Conservation (phyloP, 1,140 invertebrate species). For the Orius insidiosus region DNA sequence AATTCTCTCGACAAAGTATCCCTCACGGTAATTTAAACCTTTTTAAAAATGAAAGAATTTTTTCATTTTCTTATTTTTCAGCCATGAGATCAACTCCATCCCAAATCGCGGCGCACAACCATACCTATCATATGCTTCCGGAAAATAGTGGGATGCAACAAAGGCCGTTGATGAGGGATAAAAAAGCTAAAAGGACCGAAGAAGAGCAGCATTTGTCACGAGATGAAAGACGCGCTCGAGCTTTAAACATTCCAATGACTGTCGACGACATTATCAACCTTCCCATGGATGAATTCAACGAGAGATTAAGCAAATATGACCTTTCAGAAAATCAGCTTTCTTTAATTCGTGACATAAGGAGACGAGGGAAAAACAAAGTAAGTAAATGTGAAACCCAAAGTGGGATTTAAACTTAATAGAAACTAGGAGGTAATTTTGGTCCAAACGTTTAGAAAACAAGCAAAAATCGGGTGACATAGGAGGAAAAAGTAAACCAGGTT, state of each 20-base stretch:
- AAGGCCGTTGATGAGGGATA: constrained; percentile 48
- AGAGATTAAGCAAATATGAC: constrained; percentile 85
- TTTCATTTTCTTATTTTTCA: constrained; percentile 2
- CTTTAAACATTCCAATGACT: constrained; percentile 64
- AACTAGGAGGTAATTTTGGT: too few relatives aligned
- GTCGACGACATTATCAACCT: constrained; percentile 87
- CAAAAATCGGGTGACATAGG: too few relatives aligned
- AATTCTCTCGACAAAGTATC: constrained; percentile 34
- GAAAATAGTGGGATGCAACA: constrained; percentile 51
- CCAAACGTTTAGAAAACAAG: too few relatives aligned
- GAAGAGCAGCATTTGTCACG: constrained; percentile 53
- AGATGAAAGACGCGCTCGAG: constrained; percentile 67
- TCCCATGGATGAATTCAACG: constrained; percentile 96
- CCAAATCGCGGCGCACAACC: constrained; percentile 58
- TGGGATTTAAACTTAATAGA: too few relatives aligned
- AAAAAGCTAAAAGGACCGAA: constrained; percentile 37
- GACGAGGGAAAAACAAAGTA: constrained; percentile 83
- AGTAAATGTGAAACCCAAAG: too few relatives aligned
- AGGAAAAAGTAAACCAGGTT: too few relatives aligned
- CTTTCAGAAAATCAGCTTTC: constrained; percentile 87
- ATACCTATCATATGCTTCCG: constrained; percentile 63
- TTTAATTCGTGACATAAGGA: constrained; percentile 79
- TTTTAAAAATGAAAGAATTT: constrained; percentile 2
- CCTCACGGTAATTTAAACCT: constrained; percentile 14
- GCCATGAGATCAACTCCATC: constrained; percentile 22